Evolutionary conservation across 2,113 vertebrate genomes (phyloP).

Genomic region (Boulengeromyrus knoepffleri): DNA sequence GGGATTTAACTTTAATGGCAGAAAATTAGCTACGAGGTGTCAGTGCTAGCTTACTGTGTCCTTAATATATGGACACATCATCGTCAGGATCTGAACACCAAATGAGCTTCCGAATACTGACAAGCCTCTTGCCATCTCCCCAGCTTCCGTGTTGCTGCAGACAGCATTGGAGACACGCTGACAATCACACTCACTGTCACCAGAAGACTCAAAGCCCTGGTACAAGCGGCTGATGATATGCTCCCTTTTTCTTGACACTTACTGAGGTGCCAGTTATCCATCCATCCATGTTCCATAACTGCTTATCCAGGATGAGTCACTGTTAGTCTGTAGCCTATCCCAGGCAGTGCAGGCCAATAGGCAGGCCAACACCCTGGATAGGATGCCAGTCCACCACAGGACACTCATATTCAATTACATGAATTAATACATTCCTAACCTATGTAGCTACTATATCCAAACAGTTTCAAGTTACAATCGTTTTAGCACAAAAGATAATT

Average conservation of each 20-base stretch:
- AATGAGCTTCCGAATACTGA: not conserved
- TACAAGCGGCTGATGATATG: not conserved
- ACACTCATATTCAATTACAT: not conserved
- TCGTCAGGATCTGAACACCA: not conserved
- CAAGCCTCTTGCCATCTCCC: not conserved
- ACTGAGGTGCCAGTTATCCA: not conserved
- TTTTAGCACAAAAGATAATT: not conserved
- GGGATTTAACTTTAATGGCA: not conserved
- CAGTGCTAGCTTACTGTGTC: not conserved
- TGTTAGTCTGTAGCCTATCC: not conserved
- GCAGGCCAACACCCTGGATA: not conserved
- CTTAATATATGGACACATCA: not conserved
- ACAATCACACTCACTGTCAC: not conserved
- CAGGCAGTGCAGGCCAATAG: not conserved
- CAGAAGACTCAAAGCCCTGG: not conserved
- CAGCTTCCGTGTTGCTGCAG: not conserved
- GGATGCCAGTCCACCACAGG: not conserved
- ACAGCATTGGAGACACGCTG: not conserved
- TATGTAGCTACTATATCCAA: not conserved
- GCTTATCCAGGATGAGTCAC: not conserved
- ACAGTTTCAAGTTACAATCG: not conserved
- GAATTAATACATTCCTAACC: not conserved
- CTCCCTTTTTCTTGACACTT: not conserved
- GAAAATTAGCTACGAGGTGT: not conserved
- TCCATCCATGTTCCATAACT: not conserved